phyloP scores from a whole-genome alignment of 2,888 invertebrate species.

The Eupithecia pulchellata region DNA sequence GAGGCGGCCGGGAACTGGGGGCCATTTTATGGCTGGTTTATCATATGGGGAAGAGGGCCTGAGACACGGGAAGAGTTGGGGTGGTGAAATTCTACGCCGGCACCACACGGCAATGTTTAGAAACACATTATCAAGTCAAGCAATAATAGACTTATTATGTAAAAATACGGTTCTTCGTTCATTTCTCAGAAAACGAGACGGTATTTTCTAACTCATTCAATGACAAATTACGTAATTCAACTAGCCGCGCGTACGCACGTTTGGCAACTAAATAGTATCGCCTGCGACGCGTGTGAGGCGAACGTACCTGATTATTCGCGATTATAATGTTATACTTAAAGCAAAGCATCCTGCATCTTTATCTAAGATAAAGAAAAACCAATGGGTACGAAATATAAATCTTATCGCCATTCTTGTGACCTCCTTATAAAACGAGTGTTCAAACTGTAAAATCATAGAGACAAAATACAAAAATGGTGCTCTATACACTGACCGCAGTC shows the following conservation, averaged over 20 bases:
- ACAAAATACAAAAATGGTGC: conserved; percentile 51
- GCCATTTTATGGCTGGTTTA: too few species aligned
- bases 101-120: too few species aligned
- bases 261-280: conserved; percentile 50
- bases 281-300: conserved; percentile 33
- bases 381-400: conserved; percentile 43
- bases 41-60: too few species aligned
- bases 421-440: conserved; percentile 21
- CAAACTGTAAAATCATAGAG: conserved; percentile 9
- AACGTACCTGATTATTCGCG: conserved; percentile 28
- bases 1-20: too few species aligned
- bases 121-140: not conserved
- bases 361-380: conserved; percentile 56
- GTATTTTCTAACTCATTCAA: conserved; percentile 57
- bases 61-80: too few species aligned
- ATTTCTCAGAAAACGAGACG: conserved; percentile 53
- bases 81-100: too few species aligned
- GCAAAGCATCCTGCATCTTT: conserved; percentile 37
- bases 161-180: not conserved
- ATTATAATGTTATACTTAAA: conserved; percentile 40
- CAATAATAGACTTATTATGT: not conserved
- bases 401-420: conserved; percentile 44
- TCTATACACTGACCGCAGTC: conserved; percentile 54
- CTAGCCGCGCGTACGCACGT: conserved; percentile 62
- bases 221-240: conserved; percentile 64